Evolutionary conservation across 2,797 vertebrate species (phyloP), one percentile per base, ranked within the genome.

Genomic region (Sparus aurata): DNA sequence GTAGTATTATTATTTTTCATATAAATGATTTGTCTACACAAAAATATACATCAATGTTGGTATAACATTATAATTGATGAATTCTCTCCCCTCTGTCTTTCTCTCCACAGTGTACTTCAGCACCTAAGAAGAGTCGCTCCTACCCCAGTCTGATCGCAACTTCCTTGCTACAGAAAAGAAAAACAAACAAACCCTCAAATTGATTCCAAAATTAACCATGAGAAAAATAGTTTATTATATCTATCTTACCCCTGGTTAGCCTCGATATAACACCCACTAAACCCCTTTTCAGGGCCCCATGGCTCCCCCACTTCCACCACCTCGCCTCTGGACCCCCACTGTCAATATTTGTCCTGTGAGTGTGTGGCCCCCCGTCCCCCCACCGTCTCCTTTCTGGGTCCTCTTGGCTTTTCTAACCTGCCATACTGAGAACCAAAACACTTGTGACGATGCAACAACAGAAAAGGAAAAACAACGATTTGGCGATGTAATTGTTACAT

Each of bases 51-150:
- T n/a, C n/a, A n/a, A n/a, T n/a, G n/a, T n/a, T n/a, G n/a, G n/a
- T n/a, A n/a, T n/a, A n/a, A n/a, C n/a, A n/a, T n/a, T n/a, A n/a
- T n/a, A n/a, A n/a, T n/a, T n/a, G n/a, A n/a, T n/a, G n/a, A n/a
- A n/a, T n/a, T n/a, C 23, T 59, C 46, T 20, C 73, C 53, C 66
- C 17, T 25, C 27, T 61, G 71, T 76, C 23, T 75, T 58, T 85
- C 58, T 87, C 13, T 85, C 61, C 52, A 61, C 94, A 96, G 96
- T 96, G 88, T 96, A 96, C 93, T 96, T 96, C 95, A 96, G 96
- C 93, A 95, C 95, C 94, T 96, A 96, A 96, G 94, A 92, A 85
- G 88, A 89, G 72, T 89, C 63, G 82, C 79, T 94, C 94, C 94
- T 93, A 92, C 95, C 94, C 93, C 94, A 91, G 92, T 94, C 95